Conservation (phyloP, 1,140 invertebrate genomes). For the Drosophila burlai region DNA sequence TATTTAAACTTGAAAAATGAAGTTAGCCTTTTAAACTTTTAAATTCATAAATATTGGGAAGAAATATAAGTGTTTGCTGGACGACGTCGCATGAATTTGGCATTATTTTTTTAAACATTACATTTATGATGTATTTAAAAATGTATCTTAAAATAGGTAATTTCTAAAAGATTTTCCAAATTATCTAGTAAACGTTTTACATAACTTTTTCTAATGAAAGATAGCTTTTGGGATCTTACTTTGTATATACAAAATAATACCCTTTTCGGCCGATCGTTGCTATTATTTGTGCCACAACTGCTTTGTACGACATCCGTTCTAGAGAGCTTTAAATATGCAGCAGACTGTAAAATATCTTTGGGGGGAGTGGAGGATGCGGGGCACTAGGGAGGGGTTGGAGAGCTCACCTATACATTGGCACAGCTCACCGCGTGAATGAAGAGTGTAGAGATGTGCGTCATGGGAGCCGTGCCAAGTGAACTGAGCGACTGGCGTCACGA, state of each 20-base stretch:
- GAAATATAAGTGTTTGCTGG: too few relatives aligned
- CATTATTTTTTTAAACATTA: too few relatives aligned
- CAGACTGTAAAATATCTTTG: constrained; percentile 56
- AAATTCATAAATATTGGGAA: too few relatives aligned
- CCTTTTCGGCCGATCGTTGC: background rate
- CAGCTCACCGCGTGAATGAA: constrained; percentile 18
- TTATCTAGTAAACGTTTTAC: background rate
- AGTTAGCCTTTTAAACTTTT: background rate
- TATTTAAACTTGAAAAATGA: background rate
- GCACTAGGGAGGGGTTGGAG: background rate
- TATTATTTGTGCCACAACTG: background rate
- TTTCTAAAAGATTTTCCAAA: background rate
- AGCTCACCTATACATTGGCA: constrained; percentile 16
- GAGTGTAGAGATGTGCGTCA: constrained; percentile 55
- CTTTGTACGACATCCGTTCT: constrained; percentile 21
- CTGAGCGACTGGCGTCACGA: constrained; percentile 25
- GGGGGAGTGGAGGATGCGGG: constrained; percentile 17
- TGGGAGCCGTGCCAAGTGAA: constrained; percentile 18
- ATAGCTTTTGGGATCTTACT: background rate
- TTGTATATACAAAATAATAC: background rate
- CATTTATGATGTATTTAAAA: too few relatives aligned
- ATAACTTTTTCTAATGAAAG: background rate
- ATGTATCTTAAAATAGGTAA: too few relatives aligned
- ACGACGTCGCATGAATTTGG: too few relatives aligned
- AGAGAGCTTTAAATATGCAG: constrained; percentile 59